Percentiles rank a stretch among this genome's conserved stretches.
phyloP scores from a whole-genome alignment of 2,113 vertebrate genomes.

The Cariama cristata region DNA sequence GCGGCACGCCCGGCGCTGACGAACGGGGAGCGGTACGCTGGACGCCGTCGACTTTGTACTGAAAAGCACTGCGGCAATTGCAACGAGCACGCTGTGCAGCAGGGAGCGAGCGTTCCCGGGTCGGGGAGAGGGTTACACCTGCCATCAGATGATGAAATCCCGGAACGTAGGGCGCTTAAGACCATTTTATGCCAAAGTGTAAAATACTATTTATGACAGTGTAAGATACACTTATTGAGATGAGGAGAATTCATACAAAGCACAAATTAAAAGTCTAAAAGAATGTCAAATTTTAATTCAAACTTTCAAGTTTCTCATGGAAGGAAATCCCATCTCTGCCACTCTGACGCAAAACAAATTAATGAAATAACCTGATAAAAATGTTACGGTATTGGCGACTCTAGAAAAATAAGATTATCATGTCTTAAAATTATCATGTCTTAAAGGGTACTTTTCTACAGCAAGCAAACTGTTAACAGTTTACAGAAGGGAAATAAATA shows the following conservation, averaged over 20 bases:
- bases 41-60: too few species aligned
- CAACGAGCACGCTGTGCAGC: too few species aligned
- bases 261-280: not conserved
- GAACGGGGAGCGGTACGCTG: too few species aligned
- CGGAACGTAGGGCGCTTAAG: fast-evolving
- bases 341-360: not conserved
- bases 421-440: not conserved
- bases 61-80: too few species aligned
- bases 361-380: not conserved
- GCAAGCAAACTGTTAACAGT: not conserved
- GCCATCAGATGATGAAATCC: fast-evolving
- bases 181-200: fast-evolving
- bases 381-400: fast-evolving
- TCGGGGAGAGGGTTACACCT: fast-evolving
- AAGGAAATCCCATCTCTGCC: not conserved
- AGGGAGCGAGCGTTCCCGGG: too few species aligned
- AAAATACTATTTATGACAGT: fast-evolving
- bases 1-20: too few species aligned
- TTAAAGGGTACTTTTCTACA: not conserved
- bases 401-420: not conserved
- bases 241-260: not conserved
- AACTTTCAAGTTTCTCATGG: not conserved
- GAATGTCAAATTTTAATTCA: not conserved
- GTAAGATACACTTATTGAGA: fast-evolving
- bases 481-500: not conserved